These are phyloP conservation scores for Patella vulgata DNA, from an alignment of 1,140 invertebrate species.

Conservation along the genomic window DNA sequence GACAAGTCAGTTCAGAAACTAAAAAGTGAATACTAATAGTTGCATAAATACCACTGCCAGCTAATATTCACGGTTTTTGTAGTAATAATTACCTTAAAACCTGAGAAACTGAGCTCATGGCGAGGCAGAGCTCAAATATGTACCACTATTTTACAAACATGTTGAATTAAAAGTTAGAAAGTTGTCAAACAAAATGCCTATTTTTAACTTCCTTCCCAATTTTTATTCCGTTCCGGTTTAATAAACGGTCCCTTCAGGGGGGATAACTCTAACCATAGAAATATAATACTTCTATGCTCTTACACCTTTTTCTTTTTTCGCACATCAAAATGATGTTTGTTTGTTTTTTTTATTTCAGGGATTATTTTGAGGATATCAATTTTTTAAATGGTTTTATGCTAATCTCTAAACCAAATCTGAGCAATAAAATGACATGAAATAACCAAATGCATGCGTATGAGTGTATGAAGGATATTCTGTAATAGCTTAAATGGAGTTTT, in stretches of 20 bases:
- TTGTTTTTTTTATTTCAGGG: too few species aligned
- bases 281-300: too few species aligned
- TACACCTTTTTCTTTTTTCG: too few species aligned
- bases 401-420: too few species aligned
- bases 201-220: background rate
- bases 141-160: background rate
- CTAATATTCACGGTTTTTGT: background rate
- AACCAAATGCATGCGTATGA: too few species aligned
- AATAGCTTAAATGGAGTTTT: too few species aligned
- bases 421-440: too few species aligned
- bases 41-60: background rate
- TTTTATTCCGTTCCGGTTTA: background rate
- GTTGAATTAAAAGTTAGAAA: background rate
- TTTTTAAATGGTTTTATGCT: too few species aligned
- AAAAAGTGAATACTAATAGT: background rate
- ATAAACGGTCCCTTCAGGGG: background rate
- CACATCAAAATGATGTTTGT: too few species aligned
- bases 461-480: too few species aligned
- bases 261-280: constrained; percentile 9
- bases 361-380: too few species aligned
- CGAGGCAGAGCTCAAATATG: constrained; percentile 2
- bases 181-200: background rate
- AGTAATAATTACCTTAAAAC: constrained; percentile 44
- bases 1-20: background rate
- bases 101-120: constrained; percentile 53